Percentiles rank a stretch among this genome's conserved stretches.
Conservation (phyloP, 2,888 invertebrate genomes). For the Tholera decimalis region DNA sequence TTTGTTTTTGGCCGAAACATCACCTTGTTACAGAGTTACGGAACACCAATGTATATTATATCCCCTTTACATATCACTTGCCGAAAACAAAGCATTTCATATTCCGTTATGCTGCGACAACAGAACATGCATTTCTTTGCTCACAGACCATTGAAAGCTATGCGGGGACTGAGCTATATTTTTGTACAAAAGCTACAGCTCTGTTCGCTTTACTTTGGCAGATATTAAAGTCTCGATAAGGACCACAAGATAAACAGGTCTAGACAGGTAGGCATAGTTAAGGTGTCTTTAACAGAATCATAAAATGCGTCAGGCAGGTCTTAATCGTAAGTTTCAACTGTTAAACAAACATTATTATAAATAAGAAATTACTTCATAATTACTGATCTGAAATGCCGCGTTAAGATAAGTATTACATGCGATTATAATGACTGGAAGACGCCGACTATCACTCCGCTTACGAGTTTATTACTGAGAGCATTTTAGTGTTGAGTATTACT, state of each 20-base stretch:
- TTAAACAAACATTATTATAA: slow-evolving; percentile 45
- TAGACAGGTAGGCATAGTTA: not conserved
- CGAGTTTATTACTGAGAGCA: slow-evolving; percentile 45
- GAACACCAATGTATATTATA: slow-evolving; percentile 53
- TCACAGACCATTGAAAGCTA: slow-evolving; percentile 23
- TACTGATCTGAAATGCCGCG: slow-evolving; percentile 54
- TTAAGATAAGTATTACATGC: slow-evolving; percentile 51
- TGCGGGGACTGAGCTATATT: not conserved
- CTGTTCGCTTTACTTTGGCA: not conserved
- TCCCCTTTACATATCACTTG: slow-evolving; percentile 59
- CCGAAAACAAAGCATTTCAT: slow-evolving; percentile 64
- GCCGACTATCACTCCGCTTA: slow-evolving; percentile 48
- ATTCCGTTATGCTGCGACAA: slow-evolving; percentile 58
- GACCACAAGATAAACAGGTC: slow-evolving; percentile 15
- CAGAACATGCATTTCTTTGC: slow-evolving; percentile 21
- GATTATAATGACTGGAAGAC: slow-evolving; percentile 44
- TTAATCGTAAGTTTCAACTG: slow-evolving; percentile 28
- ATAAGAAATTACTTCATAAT: slow-evolving; percentile 55
- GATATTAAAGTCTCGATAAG: not conserved
- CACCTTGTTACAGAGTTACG: slow-evolving; percentile 52
- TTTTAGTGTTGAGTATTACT: slow-evolving; percentile 38
- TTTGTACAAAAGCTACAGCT: not conserved
- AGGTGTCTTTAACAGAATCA: slow-evolving; percentile 31
- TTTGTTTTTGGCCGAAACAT: slow-evolving; percentile 49
- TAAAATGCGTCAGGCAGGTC: slow-evolving; percentile 22